Evolutionary conservation across 2,888 invertebrate genomes (phyloP).

Genomic region (Agrochola macilenta): DNA sequence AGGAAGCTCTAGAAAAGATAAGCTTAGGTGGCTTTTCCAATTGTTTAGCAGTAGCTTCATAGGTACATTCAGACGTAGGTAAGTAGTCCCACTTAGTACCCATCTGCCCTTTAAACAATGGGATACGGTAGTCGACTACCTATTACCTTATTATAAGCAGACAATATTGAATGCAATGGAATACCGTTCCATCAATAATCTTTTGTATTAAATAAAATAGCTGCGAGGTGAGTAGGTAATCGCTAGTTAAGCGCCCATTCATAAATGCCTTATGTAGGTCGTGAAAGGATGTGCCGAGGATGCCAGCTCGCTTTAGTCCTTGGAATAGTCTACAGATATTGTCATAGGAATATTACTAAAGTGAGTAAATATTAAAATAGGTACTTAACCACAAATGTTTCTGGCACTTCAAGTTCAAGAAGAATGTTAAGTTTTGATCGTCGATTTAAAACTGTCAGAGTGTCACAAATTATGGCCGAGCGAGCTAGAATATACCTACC

Average conservation of each 20-base stretch:
- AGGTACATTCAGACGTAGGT: background rate
- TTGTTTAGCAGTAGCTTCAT: background rate
- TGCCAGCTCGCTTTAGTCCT: constrained; percentile 79
- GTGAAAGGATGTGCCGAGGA: constrained; percentile 85
- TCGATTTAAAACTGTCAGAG: background rate
- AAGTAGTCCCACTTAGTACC: background rate
- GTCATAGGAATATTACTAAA: constrained; percentile 33
- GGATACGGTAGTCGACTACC: constrained; percentile 35
- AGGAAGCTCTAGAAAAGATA: background rate
- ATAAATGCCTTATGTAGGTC: constrained; percentile 69
- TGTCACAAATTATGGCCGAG: background rate
- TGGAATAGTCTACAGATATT: constrained; percentile 68
- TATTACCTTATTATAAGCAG: background rate
- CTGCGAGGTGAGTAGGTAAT: constrained; percentile 40
- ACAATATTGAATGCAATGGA: constrained; percentile 33
- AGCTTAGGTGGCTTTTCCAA: background rate
- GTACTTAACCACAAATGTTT: constrained; percentile 13
- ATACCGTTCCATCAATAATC: constrained; percentile 10
- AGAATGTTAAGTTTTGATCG: background rate
- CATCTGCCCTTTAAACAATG: constrained; percentile 24
- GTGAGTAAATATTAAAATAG: constrained; percentile 42
- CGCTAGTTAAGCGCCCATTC: constrained; percentile 57
- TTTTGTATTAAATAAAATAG: constrained; percentile 39
- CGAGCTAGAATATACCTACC: background rate
- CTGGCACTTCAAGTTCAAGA: background rate